Conservation (phyloP, 2,888 invertebrate genomes). For the Athetis lepigone region DNA sequence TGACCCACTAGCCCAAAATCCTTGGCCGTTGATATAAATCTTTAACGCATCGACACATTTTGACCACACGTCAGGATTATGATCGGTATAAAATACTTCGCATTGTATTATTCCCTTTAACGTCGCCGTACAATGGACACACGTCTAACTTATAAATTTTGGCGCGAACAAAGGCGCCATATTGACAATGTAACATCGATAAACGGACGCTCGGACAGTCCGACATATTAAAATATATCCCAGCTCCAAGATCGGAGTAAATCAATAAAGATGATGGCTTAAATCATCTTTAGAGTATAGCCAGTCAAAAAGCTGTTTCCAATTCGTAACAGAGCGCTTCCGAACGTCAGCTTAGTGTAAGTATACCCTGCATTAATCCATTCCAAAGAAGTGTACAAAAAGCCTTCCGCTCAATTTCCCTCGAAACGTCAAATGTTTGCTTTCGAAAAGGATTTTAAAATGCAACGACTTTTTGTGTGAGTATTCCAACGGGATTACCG, state of each 20-base stretch:
- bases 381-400: conserved; percentile 78
- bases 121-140: conserved; percentile 80
- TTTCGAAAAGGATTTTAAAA: conserved; percentile 89
- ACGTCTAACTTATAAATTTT: conserved; percentile 89
- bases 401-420: conserved; percentile 85
- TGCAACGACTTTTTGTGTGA: conserved; percentile 87
- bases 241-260: conserved; percentile 79
- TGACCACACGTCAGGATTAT: conserved; percentile 88
- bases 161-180: conserved; percentile 89
- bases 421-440: conserved; percentile 88
- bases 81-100: conserved; percentile 85
- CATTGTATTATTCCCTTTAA: conserved; percentile 79
- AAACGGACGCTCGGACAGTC: conserved; percentile 78
- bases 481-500: conserved; percentile 80
- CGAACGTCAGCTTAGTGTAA: conserved; percentile 75
- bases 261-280: conserved; percentile 84
- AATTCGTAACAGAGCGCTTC: conserved; percentile 71
- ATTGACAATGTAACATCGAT: conserved; percentile 86
- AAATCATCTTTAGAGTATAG: conserved; percentile 72
- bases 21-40: conserved; percentile 82
- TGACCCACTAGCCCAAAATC: conserved; percentile 71
- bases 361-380: conserved; percentile 69
- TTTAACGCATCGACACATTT: conserved; percentile 88
- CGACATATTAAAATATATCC: conserved; percentile 86
- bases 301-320: conserved; percentile 64